Percentiles rank a stretch among this genome's conserved stretches.
Conservation (phyloP, 92 coral and sea anemone species). For the Parazoanthus atlanticus region DNA sequence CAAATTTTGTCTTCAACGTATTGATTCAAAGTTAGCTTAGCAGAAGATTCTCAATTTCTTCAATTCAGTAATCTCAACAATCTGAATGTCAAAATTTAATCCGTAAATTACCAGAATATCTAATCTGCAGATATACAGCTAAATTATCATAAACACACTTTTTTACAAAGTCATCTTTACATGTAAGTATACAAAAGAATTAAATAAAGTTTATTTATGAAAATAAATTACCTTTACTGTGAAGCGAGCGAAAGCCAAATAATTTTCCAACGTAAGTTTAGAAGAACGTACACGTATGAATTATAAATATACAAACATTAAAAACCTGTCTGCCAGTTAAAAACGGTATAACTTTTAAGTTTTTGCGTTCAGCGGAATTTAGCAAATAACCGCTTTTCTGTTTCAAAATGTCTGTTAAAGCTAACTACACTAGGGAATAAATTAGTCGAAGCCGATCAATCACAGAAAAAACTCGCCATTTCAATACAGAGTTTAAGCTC, state of each 20-base stretch:
- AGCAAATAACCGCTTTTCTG: no score
- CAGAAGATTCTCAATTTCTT: neutral
- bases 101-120: neutral
- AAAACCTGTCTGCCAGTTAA: neutral
- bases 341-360: neutral
- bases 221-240: conserved; percentile 21
- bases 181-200: conserved; percentile 2
- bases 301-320: neutral
- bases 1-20: neutral
- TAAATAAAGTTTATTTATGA: neutral
- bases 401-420: neutral
- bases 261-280: neutral
- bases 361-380: neutral
- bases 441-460: neutral
- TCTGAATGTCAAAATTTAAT: neutral
- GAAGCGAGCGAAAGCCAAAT: conserved; percentile 1
- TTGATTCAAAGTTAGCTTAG: neutral
- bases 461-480: neutral
- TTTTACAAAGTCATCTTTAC: neutral
- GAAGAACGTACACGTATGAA: neutral
- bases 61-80: neutral
- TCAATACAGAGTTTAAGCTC: neutral
- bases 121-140: neutral
- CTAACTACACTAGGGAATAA: neutral
- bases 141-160: neutral